phyloP scores from a whole-genome alignment of 2,113 vertebrate species.

The Marcusenius ussheri region DNA sequence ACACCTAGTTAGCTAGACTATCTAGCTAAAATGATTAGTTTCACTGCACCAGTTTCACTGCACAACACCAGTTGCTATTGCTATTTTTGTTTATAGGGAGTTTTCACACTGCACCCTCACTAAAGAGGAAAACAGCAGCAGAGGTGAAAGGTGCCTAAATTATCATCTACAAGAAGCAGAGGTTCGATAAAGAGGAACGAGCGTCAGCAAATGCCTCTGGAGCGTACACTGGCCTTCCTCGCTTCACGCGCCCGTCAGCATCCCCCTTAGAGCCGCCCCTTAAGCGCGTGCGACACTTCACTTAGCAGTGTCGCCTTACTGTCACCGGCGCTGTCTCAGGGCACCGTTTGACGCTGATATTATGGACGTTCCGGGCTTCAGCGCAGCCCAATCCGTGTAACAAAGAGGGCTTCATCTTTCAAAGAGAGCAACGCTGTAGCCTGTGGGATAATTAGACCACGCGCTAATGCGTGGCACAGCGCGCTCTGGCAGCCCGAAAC shows the following conservation, averaged over 20 bases:
- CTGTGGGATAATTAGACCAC: background rate
- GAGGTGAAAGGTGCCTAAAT: slow-evolving; percentile 1
- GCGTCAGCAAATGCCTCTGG: background rate
- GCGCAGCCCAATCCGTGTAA: background rate
- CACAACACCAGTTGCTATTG: background rate
- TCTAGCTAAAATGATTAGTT: background rate
- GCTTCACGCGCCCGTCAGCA: background rate
- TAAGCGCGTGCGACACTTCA: slow-evolving; percentile 2
- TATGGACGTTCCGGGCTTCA: background rate
- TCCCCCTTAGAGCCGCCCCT: background rate
- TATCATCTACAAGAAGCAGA: background rate
- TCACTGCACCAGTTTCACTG: background rate
- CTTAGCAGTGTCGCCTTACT: slow-evolving; percentile 7
- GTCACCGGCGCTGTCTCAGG: background rate
- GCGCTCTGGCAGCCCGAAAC: background rate
- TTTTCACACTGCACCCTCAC: background rate
- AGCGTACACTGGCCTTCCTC: background rate
- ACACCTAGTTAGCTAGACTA: background rate
- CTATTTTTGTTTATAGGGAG: slow-evolving; percentile 2
- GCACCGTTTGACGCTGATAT: background rate
- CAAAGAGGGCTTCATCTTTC: slow-evolving; percentile 10
- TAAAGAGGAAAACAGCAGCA: background rate
- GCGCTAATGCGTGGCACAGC: background rate
- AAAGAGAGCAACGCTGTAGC: background rate
- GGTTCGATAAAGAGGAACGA: background rate